These are phyloP conservation scores for Tachystola acroxantha DNA, from an alignment of 2,888 invertebrate genomes.

Conservation along the genomic window DNA sequence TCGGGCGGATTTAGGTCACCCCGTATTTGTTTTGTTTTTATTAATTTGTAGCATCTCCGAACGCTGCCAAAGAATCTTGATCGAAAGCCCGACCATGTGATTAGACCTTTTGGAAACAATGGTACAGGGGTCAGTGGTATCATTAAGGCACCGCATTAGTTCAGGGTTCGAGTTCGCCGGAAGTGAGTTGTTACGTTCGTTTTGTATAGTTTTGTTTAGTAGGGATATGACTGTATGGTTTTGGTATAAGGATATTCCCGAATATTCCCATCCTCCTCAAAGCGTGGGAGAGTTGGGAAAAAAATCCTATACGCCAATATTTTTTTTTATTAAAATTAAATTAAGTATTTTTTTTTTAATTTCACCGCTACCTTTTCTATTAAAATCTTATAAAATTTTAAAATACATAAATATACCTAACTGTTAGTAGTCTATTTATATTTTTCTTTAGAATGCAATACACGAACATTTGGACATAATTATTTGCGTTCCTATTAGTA, in stretches of 20 bases:
- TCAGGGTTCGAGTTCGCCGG: conserved; percentile 7
- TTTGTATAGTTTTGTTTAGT: conserved; percentile 5
- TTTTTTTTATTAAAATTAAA: too few relatives aligned
- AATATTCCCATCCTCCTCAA: too few relatives aligned
- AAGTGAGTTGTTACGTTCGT: conserved; percentile 8
- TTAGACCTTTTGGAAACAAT: conserved; percentile 11
- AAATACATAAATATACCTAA: conserved; percentile 13
- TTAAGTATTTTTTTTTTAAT: too few relatives aligned
- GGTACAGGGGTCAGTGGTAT: conserved; percentile 9
- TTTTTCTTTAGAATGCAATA: conserved; percentile 70
- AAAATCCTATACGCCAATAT: too few relatives aligned
- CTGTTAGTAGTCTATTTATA: too few relatives aligned
- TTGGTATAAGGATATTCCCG: background rate
- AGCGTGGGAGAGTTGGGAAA: too few relatives aligned
- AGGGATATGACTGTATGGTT: too few relatives aligned
- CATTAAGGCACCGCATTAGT: conserved; percentile 7
- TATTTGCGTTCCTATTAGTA: conserved; percentile 25
- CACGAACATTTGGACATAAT: conserved; percentile 67
- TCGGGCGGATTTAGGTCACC: too few relatives aligned
- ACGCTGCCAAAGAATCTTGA: background rate
- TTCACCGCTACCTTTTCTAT: too few relatives aligned
- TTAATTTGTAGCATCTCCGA: too few relatives aligned
- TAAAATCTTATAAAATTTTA: conserved; percentile 22
- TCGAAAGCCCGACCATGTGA: background rate
- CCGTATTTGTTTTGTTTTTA: too few relatives aligned